These are phyloP conservation scores for Pollenia labialis DNA, from an alignment of 2,888 invertebrate genomes.

Conservation along the genomic window DNA sequence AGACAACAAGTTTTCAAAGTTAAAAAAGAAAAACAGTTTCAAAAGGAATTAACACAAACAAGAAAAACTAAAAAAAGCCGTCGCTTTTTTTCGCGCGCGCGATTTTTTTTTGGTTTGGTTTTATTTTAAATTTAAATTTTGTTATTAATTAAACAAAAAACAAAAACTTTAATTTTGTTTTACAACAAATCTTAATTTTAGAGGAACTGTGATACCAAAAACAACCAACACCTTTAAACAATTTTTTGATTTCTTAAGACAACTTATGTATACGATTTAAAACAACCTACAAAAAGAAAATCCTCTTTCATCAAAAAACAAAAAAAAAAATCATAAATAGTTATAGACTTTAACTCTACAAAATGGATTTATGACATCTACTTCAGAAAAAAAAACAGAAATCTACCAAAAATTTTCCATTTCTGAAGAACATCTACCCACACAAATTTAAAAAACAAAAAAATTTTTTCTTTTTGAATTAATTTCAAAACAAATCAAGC, in stretches of 20 bases:
- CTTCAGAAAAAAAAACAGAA: constrained; percentile 52
- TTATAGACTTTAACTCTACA: constrained; percentile 57
- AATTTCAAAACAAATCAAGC: constrained; percentile 21
- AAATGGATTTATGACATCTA: constrained; percentile 75
- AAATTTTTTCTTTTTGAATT: constrained; percentile 21
- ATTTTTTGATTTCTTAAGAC: constrained; percentile 56
- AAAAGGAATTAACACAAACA: not conserved
- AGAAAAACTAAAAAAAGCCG: constrained; percentile 66
- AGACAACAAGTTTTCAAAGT: not conserved
- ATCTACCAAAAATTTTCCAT: constrained; percentile 44
- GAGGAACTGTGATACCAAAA: constrained; percentile 69
- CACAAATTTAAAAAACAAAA: constrained; percentile 33
- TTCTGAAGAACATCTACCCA: constrained; percentile 53
- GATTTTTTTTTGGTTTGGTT: constrained; percentile 63
- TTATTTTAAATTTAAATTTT: constrained; percentile 12
- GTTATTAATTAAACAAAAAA: constrained; percentile 40
- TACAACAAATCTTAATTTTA: constrained; percentile 47
- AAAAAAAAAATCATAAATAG: constrained; percentile 17
- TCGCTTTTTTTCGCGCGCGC: constrained; percentile 73
- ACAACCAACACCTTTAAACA: constrained; percentile 41
- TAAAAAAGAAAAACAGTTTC: not conserved
- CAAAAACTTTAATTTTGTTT: constrained; percentile 39
- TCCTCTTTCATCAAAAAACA: constrained; percentile 24
- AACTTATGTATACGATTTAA: constrained; percentile 68
- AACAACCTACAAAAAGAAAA: constrained; percentile 38